These are phyloP conservation scores for Myrmecophaga tridactyla DNA, from an alignment of 2,113 vertebrate genomes.

Conservation along the genomic window DNA sequence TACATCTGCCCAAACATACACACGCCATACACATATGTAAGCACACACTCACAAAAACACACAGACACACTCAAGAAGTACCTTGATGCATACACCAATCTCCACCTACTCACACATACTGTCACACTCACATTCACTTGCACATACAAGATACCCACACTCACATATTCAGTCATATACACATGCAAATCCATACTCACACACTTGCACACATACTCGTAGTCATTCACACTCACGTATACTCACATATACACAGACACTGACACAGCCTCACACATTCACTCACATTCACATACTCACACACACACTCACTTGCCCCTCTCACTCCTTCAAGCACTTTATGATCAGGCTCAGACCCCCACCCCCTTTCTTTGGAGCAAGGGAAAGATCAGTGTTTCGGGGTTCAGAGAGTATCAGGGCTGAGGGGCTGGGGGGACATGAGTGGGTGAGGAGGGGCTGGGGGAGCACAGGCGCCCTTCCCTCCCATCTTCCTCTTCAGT, in stretches of 20 bases:
- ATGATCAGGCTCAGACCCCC: background rate
- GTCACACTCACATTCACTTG: background rate
- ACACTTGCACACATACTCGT: too few species aligned
- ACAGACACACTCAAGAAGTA: background rate
- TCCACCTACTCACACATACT: background rate
- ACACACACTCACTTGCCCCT: background rate
- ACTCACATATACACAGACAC: too few species aligned
- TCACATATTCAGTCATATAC: too few species aligned
- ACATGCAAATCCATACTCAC: too few species aligned
- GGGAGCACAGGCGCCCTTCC: too few species aligned
- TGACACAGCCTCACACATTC: background rate
- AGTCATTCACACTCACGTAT: too few species aligned
- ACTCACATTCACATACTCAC: background rate
- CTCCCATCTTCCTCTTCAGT: too few species aligned
- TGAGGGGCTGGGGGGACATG: background rate
- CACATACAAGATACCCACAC: background rate
- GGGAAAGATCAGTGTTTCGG: too few species aligned
- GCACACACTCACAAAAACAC: too few species aligned
- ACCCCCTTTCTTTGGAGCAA: fast-evolving
- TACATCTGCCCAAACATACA: background rate
- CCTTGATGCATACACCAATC: background rate
- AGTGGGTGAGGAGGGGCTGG: too few species aligned
- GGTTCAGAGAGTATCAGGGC: too few species aligned
- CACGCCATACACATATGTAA: background rate
- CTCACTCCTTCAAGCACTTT: background rate